Percentiles rank a stretch among this genome's conserved stretches.
Evolutionary conservation across 2,888 invertebrate species (phyloP).

Genomic region (Apamea crenata): DNA sequence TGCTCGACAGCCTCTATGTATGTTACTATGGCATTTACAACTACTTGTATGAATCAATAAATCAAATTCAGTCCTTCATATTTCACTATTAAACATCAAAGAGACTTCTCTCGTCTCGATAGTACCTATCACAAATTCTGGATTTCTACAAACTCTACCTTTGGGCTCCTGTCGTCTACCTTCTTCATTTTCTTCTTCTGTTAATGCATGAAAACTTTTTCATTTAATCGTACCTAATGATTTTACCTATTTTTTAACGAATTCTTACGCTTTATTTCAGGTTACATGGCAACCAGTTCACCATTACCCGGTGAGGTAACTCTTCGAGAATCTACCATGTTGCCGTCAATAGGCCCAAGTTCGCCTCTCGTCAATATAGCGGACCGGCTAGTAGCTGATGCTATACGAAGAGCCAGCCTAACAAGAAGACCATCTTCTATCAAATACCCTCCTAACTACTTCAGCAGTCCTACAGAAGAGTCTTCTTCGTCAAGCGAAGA

Average conservation of each 20-base stretch:
- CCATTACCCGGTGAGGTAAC: conserved; percentile 75
- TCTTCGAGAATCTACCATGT: conserved; percentile 72
- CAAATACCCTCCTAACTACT: conserved; percentile 86
- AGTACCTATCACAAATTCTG: background rate
- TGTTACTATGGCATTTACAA: conserved; percentile 1
- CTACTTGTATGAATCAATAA: background rate
- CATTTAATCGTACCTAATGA: background rate
- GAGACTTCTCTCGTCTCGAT: background rate
- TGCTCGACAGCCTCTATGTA: background rate
- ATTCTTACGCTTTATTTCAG: conserved; percentile 73
- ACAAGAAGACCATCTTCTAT: conserved; percentile 82
- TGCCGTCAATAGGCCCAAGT: conserved; percentile 61
- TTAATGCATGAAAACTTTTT: background rate
- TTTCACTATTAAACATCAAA: background rate
- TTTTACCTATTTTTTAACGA: background rate
- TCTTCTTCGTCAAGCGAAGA: conserved; percentile 85
- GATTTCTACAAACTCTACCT: no score
- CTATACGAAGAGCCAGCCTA: conserved; percentile 83
- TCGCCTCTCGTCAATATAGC: conserved; percentile 80
- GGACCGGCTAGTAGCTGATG: conserved; percentile 85
- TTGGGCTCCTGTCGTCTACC: background rate
- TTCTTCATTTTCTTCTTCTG: background rate
- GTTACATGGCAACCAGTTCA: conserved; percentile 75
- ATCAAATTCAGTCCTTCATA: background rate
- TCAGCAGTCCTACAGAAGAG: conserved; percentile 79